Evolutionary conservation across 1,140 invertebrate species (phyloP), one percentile per base, ranked within the genome.

Genomic region (Penaeus japonicus): DNA sequence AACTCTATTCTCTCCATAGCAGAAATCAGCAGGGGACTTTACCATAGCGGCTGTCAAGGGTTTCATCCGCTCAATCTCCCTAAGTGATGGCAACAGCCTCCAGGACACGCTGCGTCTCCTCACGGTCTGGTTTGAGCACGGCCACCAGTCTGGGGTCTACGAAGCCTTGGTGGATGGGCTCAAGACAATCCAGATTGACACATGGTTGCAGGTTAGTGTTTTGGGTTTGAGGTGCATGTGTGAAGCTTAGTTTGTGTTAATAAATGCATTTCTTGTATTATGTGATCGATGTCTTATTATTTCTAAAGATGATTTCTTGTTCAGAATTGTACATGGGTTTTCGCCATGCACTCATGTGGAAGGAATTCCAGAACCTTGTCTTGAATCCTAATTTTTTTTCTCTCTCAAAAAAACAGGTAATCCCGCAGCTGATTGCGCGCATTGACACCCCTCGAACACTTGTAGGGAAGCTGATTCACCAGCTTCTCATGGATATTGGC

Each of bases 381-480:
- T 89, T 77, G 85, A 80, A 57, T 87, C 87, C 87, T 59, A 57
- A 3, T 24, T 54, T 35, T 79, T 24, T 89, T 85, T 53, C 30
- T 70, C 39, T 22, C 10, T 70, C 2, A 39, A 7, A 7, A n/a
- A 10, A 39, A 7, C 78, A 94, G 93, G 98, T 99, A 0, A 99
- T 99, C 91, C 99, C 99, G 0, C 99, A 99, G 93, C 93, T 99
- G 2, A 99, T 99, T 90, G 98, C 99, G 1, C 94, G 99, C 78
- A 99, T 99, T 89, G 99, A 99, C 92, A 98, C 98, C 0, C 96
- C 96, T 0, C 94, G 97, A 35, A 95, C 95, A 87, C 92, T 98
- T 75, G 98, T 99, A 0, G 96, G 96, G 0, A 95, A 96, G 84
- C 94, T 99, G 22, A 98, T 99, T 90, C 96, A 99, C 92, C 96